Base-by-base conservation (phyloP, 2,113 vertebrate species). In the Trichechus manatus region DNA sequence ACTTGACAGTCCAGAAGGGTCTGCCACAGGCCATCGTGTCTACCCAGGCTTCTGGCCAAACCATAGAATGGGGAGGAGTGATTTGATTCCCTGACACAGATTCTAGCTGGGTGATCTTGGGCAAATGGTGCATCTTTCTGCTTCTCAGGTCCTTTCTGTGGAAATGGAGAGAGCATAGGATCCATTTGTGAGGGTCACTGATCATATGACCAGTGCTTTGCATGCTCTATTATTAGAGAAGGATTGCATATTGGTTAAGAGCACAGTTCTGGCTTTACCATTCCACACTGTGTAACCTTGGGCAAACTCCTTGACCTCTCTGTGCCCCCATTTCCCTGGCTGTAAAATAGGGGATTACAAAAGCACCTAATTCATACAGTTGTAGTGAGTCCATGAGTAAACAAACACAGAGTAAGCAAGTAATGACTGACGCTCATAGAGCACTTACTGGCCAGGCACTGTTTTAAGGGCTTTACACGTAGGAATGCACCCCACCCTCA, bases 51-150 rank as follows among this genome's bases (percentile, higher is more conserved):
- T 11, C 56, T 59, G 13, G 56, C 56, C 17, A 20, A 27, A 47
- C 77, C 29, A 8, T 7, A 9, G 59, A 63, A n/a, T 15, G 22
- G 36, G 9, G 27, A 22, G 33, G 39, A 50, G 22, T 1, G 6
- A 6, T 70, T 78, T 80, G 78, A 47, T 89, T 86, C 63, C n/a
- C 20, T 15, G 2, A 33, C 68, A 66, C 27, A 77, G 86, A 66
- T 50, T 75, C 70, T 63, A 70, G 61, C 33, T 56, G 47, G 39
- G 70, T 94, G 86, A 88, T 85, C 87, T 95, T 81, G 77, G 50
- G 19, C 33, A 87, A 84, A 84, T 75, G 33, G 9, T 20, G 29
- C 0, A 0, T 53, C 33, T 75, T 70, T 66, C 53, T 83, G 10
- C 31, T 8, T 33, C 56, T 86, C n/a, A 39, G 64, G 29, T 81